These are phyloP conservation scores for Pyrocephalus nanus DNA, from an alignment of 2,797 vertebrate species.

Conservation along the genomic window DNA sequence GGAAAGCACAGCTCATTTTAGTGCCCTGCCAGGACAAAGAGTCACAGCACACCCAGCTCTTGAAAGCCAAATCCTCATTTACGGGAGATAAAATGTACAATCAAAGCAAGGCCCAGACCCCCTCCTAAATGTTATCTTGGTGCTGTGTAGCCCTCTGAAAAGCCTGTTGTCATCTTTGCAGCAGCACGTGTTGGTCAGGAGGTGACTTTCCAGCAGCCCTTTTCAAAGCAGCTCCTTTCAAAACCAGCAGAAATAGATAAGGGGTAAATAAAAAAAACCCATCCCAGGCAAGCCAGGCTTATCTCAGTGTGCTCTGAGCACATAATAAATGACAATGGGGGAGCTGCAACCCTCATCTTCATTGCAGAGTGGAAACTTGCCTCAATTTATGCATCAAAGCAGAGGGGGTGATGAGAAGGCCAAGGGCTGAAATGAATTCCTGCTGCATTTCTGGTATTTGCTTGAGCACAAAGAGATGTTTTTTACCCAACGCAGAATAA, in stretches of 20 bases:
- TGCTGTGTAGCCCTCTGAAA: not conserved
- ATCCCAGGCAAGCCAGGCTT: not conserved
- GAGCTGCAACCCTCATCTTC: not conserved
- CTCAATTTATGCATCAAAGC: not conserved
- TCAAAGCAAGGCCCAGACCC: not conserved
- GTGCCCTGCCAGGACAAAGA: not conserved
- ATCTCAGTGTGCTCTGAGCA: not conserved
- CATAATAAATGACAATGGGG: not conserved
- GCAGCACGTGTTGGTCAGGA: not conserved
- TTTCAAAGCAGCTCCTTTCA: not conserved
- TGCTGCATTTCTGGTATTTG: not conserved
- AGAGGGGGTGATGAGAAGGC: not conserved
- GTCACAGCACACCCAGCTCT: not conserved
- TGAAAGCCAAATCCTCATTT: not conserved
- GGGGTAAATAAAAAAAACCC: not conserved
- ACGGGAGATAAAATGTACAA: not conserved
- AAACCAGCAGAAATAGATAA: not conserved
- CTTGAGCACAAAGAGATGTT: not conserved
- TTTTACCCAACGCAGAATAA: not conserved
- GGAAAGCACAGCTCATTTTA: not conserved
- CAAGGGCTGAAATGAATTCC: not conserved
- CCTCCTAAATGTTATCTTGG: not conserved
- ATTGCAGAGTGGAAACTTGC: not conserved
- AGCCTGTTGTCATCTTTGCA: not conserved
- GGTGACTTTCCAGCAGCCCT: not conserved